Percentiles rank a stretch among this genome's conserved stretches.
phyloP scores from a whole-genome alignment of 2,888 invertebrate genomes.

The Diachrysia chrysitis region DNA sequence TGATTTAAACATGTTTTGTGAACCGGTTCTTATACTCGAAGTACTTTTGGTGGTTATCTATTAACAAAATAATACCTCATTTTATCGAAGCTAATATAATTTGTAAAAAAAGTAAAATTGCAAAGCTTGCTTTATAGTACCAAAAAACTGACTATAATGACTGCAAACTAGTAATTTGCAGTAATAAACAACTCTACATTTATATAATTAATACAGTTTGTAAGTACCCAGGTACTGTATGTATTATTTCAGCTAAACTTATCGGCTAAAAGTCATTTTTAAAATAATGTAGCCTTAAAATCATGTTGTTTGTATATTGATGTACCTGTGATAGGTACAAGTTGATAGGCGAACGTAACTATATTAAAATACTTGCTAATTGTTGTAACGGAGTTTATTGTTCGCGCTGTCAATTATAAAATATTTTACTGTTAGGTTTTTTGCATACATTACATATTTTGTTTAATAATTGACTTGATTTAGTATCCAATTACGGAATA shows the following conservation, averaged over 20 bases:
- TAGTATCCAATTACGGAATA: slow-evolving; percentile 11
- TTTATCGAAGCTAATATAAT: slow-evolving; percentile 14
- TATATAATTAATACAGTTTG: slow-evolving; percentile 12
- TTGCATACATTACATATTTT: background rate
- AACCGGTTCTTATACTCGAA: background rate
- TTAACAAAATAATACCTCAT: slow-evolving; percentile 7
- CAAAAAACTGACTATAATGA: slow-evolving; percentile 25
- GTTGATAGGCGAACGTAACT: background rate
- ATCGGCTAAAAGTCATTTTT: background rate
- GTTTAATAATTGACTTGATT: background rate
- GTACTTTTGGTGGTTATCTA: background rate
- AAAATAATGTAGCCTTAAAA: background rate
- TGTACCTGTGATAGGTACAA: background rate
- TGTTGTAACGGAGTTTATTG: slow-evolving; percentile 6
- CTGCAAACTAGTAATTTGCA: slow-evolving; percentile 39
- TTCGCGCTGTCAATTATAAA: background rate
- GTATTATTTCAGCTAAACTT: background rate
- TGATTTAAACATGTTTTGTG: background rate
- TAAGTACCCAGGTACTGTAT: background rate
- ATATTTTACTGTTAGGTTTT: slow-evolving; percentile 17
- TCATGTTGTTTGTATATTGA: background rate
- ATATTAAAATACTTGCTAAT: background rate
- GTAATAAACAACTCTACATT: slow-evolving; percentile 39
- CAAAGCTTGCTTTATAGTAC: slow-evolving; percentile 20
- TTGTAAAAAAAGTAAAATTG: no score